These are phyloP conservation scores for Serinus canaria DNA, from an alignment of 2,113 vertebrate species.

Conservation along the genomic window DNA sequence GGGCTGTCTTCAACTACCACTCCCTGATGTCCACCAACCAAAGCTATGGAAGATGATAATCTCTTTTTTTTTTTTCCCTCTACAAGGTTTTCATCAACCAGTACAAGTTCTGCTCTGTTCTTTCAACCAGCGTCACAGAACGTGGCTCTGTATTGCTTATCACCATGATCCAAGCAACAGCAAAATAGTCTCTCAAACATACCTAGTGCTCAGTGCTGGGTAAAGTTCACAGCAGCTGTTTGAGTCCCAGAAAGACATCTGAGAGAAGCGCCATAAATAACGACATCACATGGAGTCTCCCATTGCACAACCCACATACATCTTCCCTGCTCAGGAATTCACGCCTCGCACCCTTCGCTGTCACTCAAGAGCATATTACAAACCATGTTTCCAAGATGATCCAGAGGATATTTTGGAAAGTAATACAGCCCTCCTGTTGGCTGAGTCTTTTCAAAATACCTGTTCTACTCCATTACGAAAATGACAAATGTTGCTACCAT, in stretches of 20 bases:
- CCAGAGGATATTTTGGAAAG: slow-evolving; percentile 43
- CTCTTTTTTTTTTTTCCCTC: not conserved
- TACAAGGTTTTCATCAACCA: not conserved
- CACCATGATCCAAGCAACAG: not conserved
- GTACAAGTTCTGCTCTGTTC: not conserved
- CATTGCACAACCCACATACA: slow-evolving; percentile 49
- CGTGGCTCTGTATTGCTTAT: not conserved
- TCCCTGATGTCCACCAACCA: not conserved
- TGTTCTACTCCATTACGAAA: not conserved
- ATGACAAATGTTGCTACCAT: not conserved
- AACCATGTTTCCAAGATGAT: slow-evolving; percentile 29
- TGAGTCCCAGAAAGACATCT: slow-evolving; percentile 50
- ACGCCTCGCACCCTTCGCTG: slow-evolving; percentile 36
- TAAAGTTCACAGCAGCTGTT: slow-evolving; percentile 65
- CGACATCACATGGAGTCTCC: slow-evolving; percentile 56
- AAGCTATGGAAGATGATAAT: not conserved
- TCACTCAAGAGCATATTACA: slow-evolving; percentile 29
- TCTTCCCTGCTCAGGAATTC: slow-evolving; percentile 42
- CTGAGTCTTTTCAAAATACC: not conserved
- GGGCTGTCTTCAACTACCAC: not conserved
- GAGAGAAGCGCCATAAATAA: slow-evolving; percentile 67
- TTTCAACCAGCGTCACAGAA: not conserved
- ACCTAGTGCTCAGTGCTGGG: not conserved
- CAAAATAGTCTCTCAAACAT: not conserved
- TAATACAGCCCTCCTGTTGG: not conserved